Evolutionary conservation across 2,888 invertebrate species (phyloP), one percentile per base, ranked within the genome.

Genomic region (Mythimna impura): DNA sequence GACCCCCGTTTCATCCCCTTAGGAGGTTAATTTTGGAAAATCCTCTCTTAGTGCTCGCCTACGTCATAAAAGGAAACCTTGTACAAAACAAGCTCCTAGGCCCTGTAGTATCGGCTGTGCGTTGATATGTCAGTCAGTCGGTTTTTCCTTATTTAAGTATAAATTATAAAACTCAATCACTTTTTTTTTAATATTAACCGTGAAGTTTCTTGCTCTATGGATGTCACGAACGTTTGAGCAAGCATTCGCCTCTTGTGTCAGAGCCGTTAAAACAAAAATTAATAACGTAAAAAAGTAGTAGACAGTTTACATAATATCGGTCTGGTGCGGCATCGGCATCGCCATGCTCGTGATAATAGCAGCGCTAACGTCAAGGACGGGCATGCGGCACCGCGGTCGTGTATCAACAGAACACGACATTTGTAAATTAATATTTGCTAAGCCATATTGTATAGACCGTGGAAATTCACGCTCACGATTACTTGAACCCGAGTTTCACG

Each of bases 381-480:
- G 10, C 57, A 54, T 78, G 71, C 60, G 60, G 55, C 65, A 50
- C 67, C 34, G 57, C 60, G 52, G 14, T 57, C 70, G 58, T 79
- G 70, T 68, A 47, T 65, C 67, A 65, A 68, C 69, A 47, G 60
- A 66, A 66, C 83, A 73, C 74, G 83, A 79, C 63, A 80, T 75
- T 71, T 75, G 66, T 57, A 69, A 71, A 76, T 76, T 66, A 82
- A 78, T 84, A 84, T 85, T 79, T 76, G 61, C 67, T 76, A 40
- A 73, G 47, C 40, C 43, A 55, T 72, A 68, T 54, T 69, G 58
- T 60, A 54, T 30, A 52, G 25, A 43, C 66, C 65, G 34, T 67
- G 68, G 61, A 52, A 81, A 74, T 71, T 67, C 25, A 20, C 34
- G 54, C 57, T 73, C 62, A 68, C 66, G 54, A 71, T n/a, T 52